Evolutionary conservation across 2,797 vertebrate species (phyloP), one percentile per base, ranked within the genome.

Genomic region (Sebastes variabilis): DNA sequence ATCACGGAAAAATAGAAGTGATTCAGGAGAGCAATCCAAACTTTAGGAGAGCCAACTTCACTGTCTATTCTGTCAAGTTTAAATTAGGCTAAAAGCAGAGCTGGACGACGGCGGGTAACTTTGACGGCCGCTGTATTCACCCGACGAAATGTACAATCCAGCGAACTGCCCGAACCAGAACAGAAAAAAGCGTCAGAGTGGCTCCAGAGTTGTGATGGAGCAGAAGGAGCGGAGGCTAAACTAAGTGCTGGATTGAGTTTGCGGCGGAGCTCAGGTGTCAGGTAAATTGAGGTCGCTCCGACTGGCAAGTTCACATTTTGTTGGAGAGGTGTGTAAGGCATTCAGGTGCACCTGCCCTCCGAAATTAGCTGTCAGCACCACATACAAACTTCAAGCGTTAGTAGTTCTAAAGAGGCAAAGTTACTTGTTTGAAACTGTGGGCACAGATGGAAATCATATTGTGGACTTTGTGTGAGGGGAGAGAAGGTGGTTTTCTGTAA

Each of bases 81-180:
- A 69, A 81, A 84, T 80, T 30, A 77, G 58, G 30, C 66, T 58
- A 58, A 86, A 83, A 75, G 34, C 30, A 70, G 75, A 66, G 34
- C 59, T 22, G 70, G 72, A 32, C 2, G 20, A 30, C 70, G 3
- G 22, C 3, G 72, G 61, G 32, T n/a, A 67, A 86, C 79, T 80
- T 84, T 76, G 68, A 79, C 3, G 13, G 32, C 66, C 4, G 27
- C 30, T 68, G 77, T 24, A 70, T 87, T 87, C 65, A 71, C 68
- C 74, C 6, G 66, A 85, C 56, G 58, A 66, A 84, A 88, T 66
- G 60, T 72, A 60, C 73, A 75, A 78, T 82, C 77, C 73, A 82
- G 70, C 25, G 5, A 82, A 74, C 24, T 38, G 83, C 70, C 42
- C 6, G 2, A 61, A 64, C 64, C 64, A 59, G 60, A 87, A 82